Percentiles rank a stretch among this genome's conserved stretches.
Evolutionary conservation across 1,140 invertebrate species (phyloP).

Genomic region (Pantala flavescens): DNA sequence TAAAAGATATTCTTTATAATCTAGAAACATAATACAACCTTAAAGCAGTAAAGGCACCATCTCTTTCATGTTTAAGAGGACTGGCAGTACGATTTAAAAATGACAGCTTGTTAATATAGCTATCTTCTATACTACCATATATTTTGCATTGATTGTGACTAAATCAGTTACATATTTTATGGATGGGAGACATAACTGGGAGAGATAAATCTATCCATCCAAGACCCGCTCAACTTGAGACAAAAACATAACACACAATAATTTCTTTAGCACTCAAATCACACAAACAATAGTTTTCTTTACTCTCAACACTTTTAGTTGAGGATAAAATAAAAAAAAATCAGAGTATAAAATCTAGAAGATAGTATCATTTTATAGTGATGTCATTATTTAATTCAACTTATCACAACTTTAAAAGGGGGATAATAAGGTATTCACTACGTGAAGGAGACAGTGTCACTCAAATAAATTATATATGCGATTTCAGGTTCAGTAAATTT

Average conservation of each 20-base stretch:
- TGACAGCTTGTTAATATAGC: neutral
- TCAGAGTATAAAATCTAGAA: too few relatives aligned
- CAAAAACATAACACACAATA: neutral
- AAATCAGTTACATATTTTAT: neutral
- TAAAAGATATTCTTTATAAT: neutral
- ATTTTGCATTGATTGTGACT: constrained; percentile 6
- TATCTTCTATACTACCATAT: neutral
- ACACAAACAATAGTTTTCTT: neutral
- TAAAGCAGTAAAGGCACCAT: neutral
- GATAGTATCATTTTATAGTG: too few relatives aligned
- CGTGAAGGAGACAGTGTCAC: too few relatives aligned
- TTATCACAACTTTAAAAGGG: too few relatives aligned
- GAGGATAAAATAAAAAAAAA: too few relatives aligned
- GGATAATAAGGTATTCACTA: too few relatives aligned
- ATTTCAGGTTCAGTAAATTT: too few relatives aligned
- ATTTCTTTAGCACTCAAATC: neutral
- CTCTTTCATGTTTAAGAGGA: neutral
- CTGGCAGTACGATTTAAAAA: neutral
- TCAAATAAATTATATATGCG: too few relatives aligned
- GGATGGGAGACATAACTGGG: neutral
- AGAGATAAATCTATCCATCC: neutral
- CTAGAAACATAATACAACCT: neutral
- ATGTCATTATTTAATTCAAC: too few relatives aligned
- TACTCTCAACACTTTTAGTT: neutral
- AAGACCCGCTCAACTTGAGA: neutral